Evolutionary conservation across 2,888 invertebrate genomes (phyloP).

Genomic region (Agonum fuliginosum): DNA sequence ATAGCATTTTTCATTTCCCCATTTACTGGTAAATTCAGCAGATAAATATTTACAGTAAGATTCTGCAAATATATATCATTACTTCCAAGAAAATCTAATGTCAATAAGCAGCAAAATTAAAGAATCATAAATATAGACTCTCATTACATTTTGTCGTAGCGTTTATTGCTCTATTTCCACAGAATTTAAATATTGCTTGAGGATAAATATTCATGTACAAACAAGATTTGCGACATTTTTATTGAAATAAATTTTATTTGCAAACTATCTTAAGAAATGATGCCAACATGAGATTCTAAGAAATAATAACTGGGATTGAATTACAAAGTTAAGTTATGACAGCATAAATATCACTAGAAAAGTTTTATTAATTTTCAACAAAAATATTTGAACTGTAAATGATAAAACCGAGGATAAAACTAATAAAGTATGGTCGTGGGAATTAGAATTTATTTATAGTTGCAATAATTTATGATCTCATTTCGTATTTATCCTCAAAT

Average conservation of each 20-base stretch:
- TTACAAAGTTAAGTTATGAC: no score
- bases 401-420: no score
- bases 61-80: not conserved
- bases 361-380: no score
- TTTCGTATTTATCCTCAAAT: not conserved
- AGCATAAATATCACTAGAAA: no score
- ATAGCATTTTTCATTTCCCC: not conserved
- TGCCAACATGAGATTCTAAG: constrained; percentile 10
- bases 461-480: constrained; percentile 5
- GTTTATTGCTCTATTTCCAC: constrained; percentile 9
- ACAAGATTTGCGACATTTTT: constrained; percentile 1
- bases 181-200: constrained; percentile 4
- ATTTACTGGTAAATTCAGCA: not conserved
- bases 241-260: constrained; percentile 11
- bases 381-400: no score
- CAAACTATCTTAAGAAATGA: constrained; percentile 7
- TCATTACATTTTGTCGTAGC: no score
- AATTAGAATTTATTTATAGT: no score
- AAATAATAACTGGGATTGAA: no score
- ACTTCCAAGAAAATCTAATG: not conserved
- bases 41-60: not conserved
- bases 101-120: not conserved
- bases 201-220: not conserved
- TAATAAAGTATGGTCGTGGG: no score
- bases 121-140: not conserved